phyloP scores from a whole-genome alignment of 2,797 vertebrate genomes.

The Pteropus rufus region DNA sequence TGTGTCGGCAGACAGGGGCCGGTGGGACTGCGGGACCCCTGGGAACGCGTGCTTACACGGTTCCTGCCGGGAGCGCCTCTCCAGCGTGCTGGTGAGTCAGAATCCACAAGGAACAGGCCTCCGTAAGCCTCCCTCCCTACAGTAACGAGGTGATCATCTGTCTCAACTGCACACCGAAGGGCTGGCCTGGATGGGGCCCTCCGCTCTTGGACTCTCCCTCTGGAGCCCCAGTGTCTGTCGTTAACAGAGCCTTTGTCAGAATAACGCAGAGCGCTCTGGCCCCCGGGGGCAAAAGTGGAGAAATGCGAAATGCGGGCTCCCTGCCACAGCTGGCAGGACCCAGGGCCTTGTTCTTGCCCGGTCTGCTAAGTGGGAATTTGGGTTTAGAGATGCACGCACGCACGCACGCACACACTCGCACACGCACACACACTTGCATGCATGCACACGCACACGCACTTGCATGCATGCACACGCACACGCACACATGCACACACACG shows the following conservation, averaged over 20 bases:
- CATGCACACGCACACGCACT: too few relatives aligned
- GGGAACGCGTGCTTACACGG: rapidly evolving
- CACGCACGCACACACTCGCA: too few relatives aligned
- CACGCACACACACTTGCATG: too few relatives aligned
- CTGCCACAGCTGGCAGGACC: rapidly evolving
- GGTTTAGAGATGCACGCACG: not conserved
- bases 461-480: too few relatives aligned
- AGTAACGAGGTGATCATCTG: rapidly evolving
- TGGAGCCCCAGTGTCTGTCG: rapidly evolving
- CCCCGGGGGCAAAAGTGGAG: not conserved
- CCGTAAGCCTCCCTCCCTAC: not conserved
- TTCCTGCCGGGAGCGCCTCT: not conserved
- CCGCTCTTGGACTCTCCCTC: not conserved
- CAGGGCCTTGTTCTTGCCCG: not conserved
- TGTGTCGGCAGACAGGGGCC: rapidly evolving
- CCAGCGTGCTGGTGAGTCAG: not conserved
- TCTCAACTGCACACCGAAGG: rapidly evolving
- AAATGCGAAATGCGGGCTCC: not conserved
- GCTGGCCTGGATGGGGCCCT: not conserved
- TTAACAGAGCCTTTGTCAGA: not conserved
- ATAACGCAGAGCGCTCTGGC: rapidly evolving
- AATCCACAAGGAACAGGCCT: not conserved
- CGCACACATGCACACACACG: too few relatives aligned
- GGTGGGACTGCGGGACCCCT: rapidly evolving
- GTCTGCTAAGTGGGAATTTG: not conserved